These are phyloP conservation scores for Piezodorus guildinii DNA, from an alignment of 1,140 invertebrate species.

Conservation along the genomic window DNA sequence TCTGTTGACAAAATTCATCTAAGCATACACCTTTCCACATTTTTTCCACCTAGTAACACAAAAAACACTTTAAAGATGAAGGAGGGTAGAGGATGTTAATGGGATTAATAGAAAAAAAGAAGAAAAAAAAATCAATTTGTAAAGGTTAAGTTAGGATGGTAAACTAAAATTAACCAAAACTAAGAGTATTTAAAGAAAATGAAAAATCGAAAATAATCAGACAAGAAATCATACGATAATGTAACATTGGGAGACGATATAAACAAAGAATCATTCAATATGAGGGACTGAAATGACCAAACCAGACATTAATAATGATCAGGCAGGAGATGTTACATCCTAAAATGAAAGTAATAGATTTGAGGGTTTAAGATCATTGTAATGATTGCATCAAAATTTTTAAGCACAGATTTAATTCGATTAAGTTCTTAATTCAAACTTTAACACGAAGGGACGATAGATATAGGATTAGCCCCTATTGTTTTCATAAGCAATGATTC, in stretches of 20 bases:
- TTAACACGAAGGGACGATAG: neutral
- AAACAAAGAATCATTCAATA: too few species aligned
- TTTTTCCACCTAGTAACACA: constrained; percentile 9
- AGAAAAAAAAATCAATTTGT: too few species aligned
- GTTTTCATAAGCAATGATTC: neutral
- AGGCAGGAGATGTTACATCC: neutral
- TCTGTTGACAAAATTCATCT: constrained; percentile 25
- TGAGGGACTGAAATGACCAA: too few species aligned
- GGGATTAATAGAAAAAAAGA: too few species aligned
- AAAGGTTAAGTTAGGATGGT: too few species aligned
- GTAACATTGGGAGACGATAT: too few species aligned
- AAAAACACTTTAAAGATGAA: neutral
- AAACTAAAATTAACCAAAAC: too few species aligned
- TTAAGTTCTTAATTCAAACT: neutral
- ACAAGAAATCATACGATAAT: too few species aligned
- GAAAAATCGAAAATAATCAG: too few species aligned
- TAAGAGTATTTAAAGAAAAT: too few species aligned
- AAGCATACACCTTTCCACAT: constrained; percentile 25
- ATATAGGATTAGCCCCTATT: neutral
- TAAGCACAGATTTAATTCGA: neutral
- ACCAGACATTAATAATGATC: constrained; percentile 3
- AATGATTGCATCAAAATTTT: neutral
- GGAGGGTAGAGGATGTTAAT: too few species aligned
- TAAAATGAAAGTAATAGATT: neutral
- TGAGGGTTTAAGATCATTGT: neutral